Evolutionary conservation across 2,113 vertebrate species (phyloP).

Genomic region (Fregata magnificens): DNA sequence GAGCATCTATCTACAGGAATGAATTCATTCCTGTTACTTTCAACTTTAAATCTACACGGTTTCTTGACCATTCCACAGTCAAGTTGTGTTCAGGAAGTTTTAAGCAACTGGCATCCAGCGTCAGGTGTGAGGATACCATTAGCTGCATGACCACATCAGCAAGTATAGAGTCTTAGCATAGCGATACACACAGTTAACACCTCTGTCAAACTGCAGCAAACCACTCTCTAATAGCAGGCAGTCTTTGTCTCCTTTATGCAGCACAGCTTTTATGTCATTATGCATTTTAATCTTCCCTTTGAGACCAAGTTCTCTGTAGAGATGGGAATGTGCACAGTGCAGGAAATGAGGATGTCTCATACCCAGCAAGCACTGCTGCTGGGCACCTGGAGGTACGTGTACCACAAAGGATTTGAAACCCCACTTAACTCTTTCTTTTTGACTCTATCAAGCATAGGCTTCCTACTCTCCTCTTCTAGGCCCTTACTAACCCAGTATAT

Average conservation of each 20-base stretch:
- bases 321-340: not conserved
- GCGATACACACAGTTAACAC: fast-evolving
- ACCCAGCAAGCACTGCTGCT: not conserved
- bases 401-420: not conserved
- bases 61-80: not conserved
- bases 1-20: not conserved
- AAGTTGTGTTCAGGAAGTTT: not conserved
- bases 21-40: not conserved
- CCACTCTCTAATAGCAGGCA: not conserved
- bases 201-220: not conserved
- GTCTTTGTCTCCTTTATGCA: not conserved
- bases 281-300: not conserved
- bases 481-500: not conserved
- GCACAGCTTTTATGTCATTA: not conserved
- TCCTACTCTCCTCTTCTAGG: not conserved
- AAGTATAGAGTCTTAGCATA: not conserved
- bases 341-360: not conserved
- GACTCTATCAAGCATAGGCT: not conserved
- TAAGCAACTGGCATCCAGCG: not conserved
- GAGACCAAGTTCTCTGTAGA: not conserved
- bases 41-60: not conserved
- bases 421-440: not conserved
- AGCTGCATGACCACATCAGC: fast-evolving
- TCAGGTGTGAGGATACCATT: not conserved
- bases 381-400: not conserved